These are phyloP conservation scores for Esperia sulphurella DNA, from an alignment of 2,888 invertebrate species.

Conservation along the genomic window DNA sequence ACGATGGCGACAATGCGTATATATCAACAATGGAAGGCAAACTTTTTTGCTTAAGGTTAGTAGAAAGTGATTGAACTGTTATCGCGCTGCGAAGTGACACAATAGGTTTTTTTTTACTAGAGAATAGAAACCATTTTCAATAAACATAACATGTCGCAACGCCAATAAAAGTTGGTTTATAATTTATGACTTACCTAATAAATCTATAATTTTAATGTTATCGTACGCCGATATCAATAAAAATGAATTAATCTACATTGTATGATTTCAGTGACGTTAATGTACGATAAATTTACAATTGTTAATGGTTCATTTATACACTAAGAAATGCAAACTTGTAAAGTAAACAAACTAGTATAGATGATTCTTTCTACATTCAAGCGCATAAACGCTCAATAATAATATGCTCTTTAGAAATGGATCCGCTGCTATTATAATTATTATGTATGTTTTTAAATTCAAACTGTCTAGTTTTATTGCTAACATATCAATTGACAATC, in stretches of 20 bases:
- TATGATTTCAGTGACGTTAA: neutral
- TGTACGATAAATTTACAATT: neutral
- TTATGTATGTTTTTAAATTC: neutral
- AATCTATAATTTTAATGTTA: neutral
- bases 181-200: neutral
- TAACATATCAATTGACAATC: no score
- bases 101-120: constrained; percentile 3
- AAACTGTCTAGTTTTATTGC: neutral
- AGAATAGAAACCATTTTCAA: neutral
- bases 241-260: neutral
- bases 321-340: no score
- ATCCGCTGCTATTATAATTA: neutral
- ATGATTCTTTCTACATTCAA: no score
- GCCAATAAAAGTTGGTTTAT: neutral
- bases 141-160: neutral
- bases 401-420: no score
- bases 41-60: constrained; percentile 39
- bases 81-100: constrained; percentile 12
- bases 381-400: no score
- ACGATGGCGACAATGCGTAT: constrained; percentile 33
- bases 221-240: neutral
- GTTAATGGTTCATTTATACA: no score
- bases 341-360: no score
- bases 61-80: constrained; percentile 50
- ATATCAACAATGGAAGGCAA: constrained; percentile 39